These are phyloP conservation scores for Bryconaethiops microstoma DNA, from an alignment of 2,797 vertebrate species.

Conservation along the genomic window DNA sequence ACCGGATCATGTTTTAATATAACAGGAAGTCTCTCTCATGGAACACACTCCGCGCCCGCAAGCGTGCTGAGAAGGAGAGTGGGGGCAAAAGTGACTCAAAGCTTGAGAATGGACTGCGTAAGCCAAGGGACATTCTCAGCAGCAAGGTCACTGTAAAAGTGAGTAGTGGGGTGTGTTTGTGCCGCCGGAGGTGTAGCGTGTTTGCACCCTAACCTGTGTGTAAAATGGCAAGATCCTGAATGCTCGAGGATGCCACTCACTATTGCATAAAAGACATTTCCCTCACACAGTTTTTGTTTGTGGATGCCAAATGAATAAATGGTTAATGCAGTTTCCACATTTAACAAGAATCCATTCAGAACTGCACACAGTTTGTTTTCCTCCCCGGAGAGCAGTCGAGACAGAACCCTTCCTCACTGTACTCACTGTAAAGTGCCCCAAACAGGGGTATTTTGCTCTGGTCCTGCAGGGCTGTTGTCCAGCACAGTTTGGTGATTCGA, in stretches of 20 bases:
- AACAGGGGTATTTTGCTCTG: too few species aligned
- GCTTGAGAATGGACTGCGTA: slow-evolving; percentile 84
- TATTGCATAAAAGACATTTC: too few species aligned
- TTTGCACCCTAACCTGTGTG: slow-evolving; percentile 52
- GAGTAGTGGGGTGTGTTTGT: slow-evolving; percentile 79
- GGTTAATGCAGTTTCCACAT: background rate
- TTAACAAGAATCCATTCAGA: background rate
- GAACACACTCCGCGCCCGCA: slow-evolving; percentile 98
- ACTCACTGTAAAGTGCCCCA: background rate
- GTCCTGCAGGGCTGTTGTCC: too few species aligned
- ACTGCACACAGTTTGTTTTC: background rate
- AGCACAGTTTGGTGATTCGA: too few species aligned
- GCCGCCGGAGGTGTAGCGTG: slow-evolving; percentile 26
- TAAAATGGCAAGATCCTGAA: slow-evolving; percentile 17
- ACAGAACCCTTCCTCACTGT: background rate
- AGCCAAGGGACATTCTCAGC: slow-evolving; percentile 90
- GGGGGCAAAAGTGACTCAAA: slow-evolving; percentile 83
- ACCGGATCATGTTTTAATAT: slow-evolving; percentile 88
- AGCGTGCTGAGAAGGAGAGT: slow-evolving; percentile 90
- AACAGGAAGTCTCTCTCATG: slow-evolving; percentile 99
- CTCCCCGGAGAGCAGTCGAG: background rate
- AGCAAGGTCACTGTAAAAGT: slow-evolving; percentile 91
- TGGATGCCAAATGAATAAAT: background rate
- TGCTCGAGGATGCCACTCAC: slow-evolving; percentile 2
- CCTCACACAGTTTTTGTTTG: too few species aligned